Conservation (phyloP, 1,140 invertebrate genomes). For the Drosophila erecta region DNA sequence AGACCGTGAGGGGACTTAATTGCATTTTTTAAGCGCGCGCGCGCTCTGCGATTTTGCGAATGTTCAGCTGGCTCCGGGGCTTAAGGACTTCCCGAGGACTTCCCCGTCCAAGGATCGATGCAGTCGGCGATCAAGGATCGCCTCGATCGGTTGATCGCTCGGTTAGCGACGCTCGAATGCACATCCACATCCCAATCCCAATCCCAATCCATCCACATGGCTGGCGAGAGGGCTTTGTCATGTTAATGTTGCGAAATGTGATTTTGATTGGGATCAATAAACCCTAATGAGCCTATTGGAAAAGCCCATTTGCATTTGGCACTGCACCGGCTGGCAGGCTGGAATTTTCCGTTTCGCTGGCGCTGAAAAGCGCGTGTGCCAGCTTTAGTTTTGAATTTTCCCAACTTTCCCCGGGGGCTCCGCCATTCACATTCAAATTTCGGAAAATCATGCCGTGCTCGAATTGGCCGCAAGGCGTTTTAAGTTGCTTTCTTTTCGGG, state of each 20-base stretch:
- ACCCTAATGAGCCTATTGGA: constrained; percentile 58
- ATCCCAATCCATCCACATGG: constrained; percentile 2
- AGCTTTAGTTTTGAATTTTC: constrained; percentile 35
- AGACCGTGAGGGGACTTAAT: constrained; percentile 69
- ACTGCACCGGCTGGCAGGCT: constrained; percentile 17
- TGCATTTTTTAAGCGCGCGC: constrained; percentile 81
- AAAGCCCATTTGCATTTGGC: constrained; percentile 66
- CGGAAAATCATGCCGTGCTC: constrained; percentile 29
- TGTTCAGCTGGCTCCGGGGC: constrained; percentile 63
- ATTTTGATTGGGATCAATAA: constrained; percentile 80
- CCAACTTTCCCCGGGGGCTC: constrained; percentile 25
- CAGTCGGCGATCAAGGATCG: constrained; percentile 38
- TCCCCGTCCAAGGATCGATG: constrained; percentile 25
- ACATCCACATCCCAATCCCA: constrained; percentile 12
- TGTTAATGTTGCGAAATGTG: constrained; percentile 77
- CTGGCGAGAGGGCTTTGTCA: constrained; percentile 56
- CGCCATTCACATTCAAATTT: constrained; percentile 67
- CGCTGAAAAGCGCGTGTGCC: constrained; percentile 77
- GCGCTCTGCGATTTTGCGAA: constrained; percentile 70
- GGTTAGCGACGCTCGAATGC: constrained; percentile 66
- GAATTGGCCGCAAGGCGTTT: constrained; percentile 64
- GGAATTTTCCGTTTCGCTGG: constrained; percentile 75
- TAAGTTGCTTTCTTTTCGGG: constrained; percentile 74
- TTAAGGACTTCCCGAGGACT: constrained; percentile 39
- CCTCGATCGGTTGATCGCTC: constrained; percentile 51